phyloP scores from a whole-genome alignment of 2,113 vertebrate species.

The Glaucomys volans region DNA sequence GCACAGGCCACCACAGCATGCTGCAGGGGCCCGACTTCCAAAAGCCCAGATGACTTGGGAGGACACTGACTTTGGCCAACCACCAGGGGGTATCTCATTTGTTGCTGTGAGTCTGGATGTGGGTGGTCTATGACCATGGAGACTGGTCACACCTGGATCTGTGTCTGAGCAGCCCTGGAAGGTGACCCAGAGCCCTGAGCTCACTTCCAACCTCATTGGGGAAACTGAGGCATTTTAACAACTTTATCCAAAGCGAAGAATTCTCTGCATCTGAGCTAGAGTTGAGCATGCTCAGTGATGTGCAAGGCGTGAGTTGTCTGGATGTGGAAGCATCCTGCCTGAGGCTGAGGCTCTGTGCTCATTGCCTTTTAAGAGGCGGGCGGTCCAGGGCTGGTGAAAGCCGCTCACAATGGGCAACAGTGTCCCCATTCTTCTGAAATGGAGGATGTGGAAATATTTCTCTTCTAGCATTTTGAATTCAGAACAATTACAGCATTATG shows the following conservation, averaged over 20 bases:
- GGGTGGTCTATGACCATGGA: background rate
- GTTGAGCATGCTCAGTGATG: rapidly evolving
- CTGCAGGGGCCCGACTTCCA: background rate
- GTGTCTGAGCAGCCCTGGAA: background rate
- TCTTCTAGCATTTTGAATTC: conserved; percentile 13
- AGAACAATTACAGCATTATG: conserved; percentile 45
- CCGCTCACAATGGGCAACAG: background rate
- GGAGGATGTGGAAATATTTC: conserved; percentile 33
- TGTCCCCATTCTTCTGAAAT: background rate
- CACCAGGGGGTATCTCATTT: background rate
- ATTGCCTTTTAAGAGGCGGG: rapidly evolving
- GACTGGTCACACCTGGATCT: background rate
- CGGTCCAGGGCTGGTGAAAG: background rate
- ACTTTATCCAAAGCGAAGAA: background rate
- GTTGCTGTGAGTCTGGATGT: background rate
- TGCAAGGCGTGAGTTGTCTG: rapidly evolving
- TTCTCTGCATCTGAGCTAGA: background rate
- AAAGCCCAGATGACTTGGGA: background rate
- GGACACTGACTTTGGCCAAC: background rate
- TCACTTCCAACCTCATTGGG: rapidly evolving
- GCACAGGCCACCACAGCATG: rapidly evolving
- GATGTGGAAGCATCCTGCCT: rapidly evolving
- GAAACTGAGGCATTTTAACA: background rate
- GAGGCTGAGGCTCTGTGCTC: rapidly evolving
- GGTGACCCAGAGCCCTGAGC: rapidly evolving